These are phyloP conservation scores for Verasper variegatus DNA, from an alignment of 2,113 vertebrate species.

Conservation along the genomic window DNA sequence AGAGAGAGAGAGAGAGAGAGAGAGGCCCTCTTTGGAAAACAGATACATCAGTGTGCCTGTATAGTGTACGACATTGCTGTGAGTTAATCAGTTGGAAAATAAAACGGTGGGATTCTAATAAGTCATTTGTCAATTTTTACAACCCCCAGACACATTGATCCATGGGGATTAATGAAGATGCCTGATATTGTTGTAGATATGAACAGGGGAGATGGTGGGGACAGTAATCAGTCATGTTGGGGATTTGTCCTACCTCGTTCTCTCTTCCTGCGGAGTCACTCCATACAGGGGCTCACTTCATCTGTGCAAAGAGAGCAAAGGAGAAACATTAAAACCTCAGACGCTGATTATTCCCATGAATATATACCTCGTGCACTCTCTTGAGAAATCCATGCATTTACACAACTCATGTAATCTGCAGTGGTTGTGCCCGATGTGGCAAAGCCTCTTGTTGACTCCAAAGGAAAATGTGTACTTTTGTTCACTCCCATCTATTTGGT, in stretches of 20 bases:
- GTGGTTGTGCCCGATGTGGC: conserved; percentile 36
- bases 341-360: conserved; percentile 59
- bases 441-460: conserved; percentile 36
- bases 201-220: conserved; percentile 81
- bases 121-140: conserved; percentile 88
- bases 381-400: conserved; percentile 58
- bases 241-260: conserved; percentile 84
- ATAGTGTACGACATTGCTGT: conserved; percentile 80
- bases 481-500: conserved; percentile 51
- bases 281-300: conserved; percentile 80
- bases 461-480: conserved; percentile 59
- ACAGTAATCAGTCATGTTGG: conserved; percentile 81
- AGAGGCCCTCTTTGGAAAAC: conserved; percentile 72
- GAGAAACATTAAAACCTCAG: conserved; percentile 71
- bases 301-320: conserved; percentile 76
- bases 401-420: conserved; percentile 45
- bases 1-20: conserved; percentile 47
- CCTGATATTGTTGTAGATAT: conserved; percentile 84
- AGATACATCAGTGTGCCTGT: conserved; percentile 81
- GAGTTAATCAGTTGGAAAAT: conserved; percentile 86
- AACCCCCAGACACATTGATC: conserved; percentile 85
- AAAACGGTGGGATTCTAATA: conserved; percentile 86
- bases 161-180: conserved; percentile 83
- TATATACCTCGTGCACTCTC: conserved; percentile 26
- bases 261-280: conserved; percentile 81